Percentiles rank a stretch among this genome's conserved stretches.
Conservation (phyloP, 1,140 invertebrate genomes). For the Pachypeltis micranthus region DNA sequence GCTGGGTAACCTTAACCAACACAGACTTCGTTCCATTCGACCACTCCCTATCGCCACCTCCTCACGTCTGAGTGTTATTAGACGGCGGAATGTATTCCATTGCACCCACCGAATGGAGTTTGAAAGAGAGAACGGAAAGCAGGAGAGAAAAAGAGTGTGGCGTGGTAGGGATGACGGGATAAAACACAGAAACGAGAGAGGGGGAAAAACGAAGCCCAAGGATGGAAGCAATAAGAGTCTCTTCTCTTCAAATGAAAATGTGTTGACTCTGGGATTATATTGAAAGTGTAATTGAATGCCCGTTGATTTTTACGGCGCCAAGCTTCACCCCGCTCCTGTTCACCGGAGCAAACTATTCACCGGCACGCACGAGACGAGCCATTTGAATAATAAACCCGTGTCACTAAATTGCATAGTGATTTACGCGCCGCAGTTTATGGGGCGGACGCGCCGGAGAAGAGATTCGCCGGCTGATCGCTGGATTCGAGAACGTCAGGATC, state of each 20-base stretch:
- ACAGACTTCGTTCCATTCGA: too few relatives aligned
- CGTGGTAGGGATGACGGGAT: too few relatives aligned
- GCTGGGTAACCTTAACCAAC: too few relatives aligned
- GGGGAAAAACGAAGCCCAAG: too few relatives aligned
- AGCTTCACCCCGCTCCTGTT: neutral
- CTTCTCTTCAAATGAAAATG: slow-evolving; percentile 6
- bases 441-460: neutral
- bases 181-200: too few relatives aligned
- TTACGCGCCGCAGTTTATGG: neutral
- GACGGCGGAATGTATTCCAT: neutral
- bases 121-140: neutral
- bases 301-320: slow-evolving; percentile 1
- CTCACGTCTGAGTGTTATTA: slow-evolving; percentile 3
- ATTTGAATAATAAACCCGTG: neutral
- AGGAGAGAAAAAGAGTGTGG: neutral
- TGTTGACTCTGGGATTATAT: slow-evolving; percentile 8
- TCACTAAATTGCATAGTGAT: neutral
- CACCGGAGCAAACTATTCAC: neutral
- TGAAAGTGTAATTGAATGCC: slow-evolving; percentile 6
- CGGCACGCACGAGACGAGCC: neutral
- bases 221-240: slow-evolving; percentile 4
- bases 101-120: neutral
- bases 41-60: too few relatives aligned
- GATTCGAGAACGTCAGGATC: neutral
- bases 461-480: neutral